Base-by-base conservation (phyloP, 2,888 invertebrate species). In the Colostygia pectinataria region DNA sequence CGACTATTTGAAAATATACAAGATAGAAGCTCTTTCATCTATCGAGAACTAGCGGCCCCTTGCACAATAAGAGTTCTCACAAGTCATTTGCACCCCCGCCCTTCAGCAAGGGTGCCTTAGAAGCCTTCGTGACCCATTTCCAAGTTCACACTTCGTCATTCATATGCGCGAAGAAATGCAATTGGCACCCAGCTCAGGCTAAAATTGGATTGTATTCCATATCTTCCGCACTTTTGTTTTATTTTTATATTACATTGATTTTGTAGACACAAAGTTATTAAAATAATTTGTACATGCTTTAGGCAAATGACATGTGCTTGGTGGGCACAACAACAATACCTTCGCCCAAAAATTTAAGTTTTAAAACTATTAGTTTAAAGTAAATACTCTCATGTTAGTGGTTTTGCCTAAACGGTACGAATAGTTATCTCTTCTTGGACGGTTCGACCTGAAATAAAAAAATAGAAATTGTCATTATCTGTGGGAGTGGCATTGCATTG, bases 301-400 rank as follows among this genome's bases (percentile, higher is more conserved):
- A n/a, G n/a, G n/a, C n/a, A n/a, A n/a, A n/a, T n/a, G n/a, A n/a
- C n/a, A n/a, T n/a, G n/a, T n/a, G n/a, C n/a, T n/a, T n/a, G n/a
- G n/a, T n/a, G n/a, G n/a, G n/a, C n/a, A n/a, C n/a, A n/a, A n/a
- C n/a, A n/a, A n/a, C n/a, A n/a, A n/a, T n/a, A n/a, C n/a, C n/a
- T n/a, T n/a, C n/a, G n/a, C n/a, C n/a, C n/a, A n/a, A n/a, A n/a
- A n/a, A n/a, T n/a, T n/a, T n/a, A n/a, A n/a, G n/a, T n/a, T n/a
- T n/a, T n/a, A n/a, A n/a, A n/a, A n/a, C n/a, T n/a, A 13, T 2
- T 13, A 53, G 4, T 56, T 25, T 0, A 59, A 46, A 15, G 79
- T 62, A 54, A 84, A 86, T 3, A 79, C 53, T 53, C 86, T 66
- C 85, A 86, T 86, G 8, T 80, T 80, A 0, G 72, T 78, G 0